A percentile compares a stretch with the other conserved stretches of the same genome.
Conservation (phyloP, 2,888 invertebrate species). For the Trachelus stipa region DNA sequence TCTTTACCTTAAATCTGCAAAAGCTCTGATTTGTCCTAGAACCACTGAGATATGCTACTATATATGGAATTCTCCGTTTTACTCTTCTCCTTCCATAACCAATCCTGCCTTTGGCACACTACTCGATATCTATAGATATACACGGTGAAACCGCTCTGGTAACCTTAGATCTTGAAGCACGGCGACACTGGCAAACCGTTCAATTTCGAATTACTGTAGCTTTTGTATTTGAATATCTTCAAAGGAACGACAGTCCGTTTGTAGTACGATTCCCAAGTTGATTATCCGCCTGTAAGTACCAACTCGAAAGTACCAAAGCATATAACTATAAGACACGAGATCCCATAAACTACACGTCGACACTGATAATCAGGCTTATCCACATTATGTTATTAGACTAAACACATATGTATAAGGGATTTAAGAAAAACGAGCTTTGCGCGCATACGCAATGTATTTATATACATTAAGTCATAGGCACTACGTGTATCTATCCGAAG, state of each 20-base stretch:
- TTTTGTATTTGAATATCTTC: not conserved
- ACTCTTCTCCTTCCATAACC: not conserved
- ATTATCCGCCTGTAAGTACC: not conserved
- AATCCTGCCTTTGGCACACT: not conserved
- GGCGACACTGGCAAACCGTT: not conserved
- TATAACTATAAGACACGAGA: not conserved
- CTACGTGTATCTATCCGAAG: not conserved
- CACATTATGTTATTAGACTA: too few species aligned
- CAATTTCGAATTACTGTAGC: slow-evolving; percentile 1
- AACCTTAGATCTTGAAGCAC: not conserved
- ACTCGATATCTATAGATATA: not conserved
- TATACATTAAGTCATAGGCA: not conserved
- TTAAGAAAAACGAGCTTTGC: too few species aligned
- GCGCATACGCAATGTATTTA: too few species aligned
- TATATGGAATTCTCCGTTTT: not conserved
- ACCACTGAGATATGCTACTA: not conserved
- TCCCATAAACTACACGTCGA: not conserved
- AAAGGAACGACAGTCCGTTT: not conserved
- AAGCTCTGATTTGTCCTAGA: not conserved
- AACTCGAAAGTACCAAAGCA: not conserved
- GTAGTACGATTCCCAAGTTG: not conserved
- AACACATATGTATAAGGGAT: too few species aligned
- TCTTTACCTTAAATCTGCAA: not conserved
- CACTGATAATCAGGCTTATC: not conserved
- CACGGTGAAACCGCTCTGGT: not conserved